Evolutionary conservation across 2,113 vertebrate species (phyloP).

Genomic region (Vombatus ursinus): DNA sequence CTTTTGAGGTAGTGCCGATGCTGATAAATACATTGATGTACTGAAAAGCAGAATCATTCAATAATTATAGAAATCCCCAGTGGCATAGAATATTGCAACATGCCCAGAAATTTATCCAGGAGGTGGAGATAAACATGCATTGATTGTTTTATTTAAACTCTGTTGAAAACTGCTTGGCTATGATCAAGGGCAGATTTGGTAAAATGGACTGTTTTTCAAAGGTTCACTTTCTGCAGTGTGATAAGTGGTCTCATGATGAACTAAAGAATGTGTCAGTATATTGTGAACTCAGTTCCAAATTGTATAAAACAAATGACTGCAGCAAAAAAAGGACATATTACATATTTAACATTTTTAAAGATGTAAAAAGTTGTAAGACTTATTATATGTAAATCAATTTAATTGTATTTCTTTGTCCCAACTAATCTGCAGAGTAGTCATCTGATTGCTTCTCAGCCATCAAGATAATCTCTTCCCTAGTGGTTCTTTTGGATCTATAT

Average conservation of each 20-base stretch:
- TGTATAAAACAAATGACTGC: neutral
- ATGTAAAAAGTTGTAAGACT: neutral
- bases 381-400: neutral
- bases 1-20: neutral
- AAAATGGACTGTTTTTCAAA: neutral
- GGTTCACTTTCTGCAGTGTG: neutral
- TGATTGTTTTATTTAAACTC: neutral
- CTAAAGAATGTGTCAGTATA: neutral
- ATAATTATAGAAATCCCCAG: neutral
- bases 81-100: neutral
- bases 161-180: neutral
- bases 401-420: neutral
- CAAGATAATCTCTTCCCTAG: neutral
- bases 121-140: neutral
- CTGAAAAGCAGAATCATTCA: neutral
- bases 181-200: neutral
- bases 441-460: neutral
- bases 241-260: neutral
- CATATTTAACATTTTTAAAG: neutral
- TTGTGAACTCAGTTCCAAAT: neutral
- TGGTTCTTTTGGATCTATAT: neutral
- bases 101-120: neutral
- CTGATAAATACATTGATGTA: neutral
- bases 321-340: neutral
- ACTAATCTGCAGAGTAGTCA: neutral